Conservation (phyloP, 2,888 invertebrate genomes). For the Punctoribates punctum region DNA sequence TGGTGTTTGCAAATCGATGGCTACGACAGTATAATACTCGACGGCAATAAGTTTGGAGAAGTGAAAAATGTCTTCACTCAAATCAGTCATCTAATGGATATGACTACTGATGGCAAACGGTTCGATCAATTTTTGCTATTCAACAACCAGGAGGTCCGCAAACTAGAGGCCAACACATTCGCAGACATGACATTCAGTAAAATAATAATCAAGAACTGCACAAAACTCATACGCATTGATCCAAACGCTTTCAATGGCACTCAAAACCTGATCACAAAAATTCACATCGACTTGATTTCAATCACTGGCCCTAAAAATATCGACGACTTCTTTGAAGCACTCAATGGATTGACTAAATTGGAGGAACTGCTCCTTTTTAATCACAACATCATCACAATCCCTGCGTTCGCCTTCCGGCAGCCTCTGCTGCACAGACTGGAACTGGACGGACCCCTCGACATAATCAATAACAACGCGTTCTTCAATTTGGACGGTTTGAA, state of each 20-base stretch:
- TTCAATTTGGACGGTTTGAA: constrained; percentile 29
- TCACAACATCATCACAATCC: constrained; percentile 38
- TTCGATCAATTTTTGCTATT: constrained; percentile 38
- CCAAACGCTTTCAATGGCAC: constrained; percentile 38
- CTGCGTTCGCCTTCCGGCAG: constrained; percentile 31
- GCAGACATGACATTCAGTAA: constrained; percentile 29
- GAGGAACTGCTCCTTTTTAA: constrained; percentile 38
- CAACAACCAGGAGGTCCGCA: constrained; percentile 30
- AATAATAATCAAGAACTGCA: constrained; percentile 38
- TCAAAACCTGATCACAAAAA: constrained; percentile 12
- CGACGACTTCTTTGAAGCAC: constrained; percentile 41
- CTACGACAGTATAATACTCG: constrained; percentile 38
- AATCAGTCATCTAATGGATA: constrained; percentile 34
- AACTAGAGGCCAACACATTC: constrained; percentile 38
- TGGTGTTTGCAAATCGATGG: constrained; percentile 42
- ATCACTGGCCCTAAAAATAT: neutral
- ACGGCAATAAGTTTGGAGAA: constrained; percentile 32
- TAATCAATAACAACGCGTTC: constrained; percentile 38
- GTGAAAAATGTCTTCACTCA: constrained; percentile 23
- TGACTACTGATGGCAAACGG: constrained; percentile 25
- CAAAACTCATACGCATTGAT: constrained; percentile 34
- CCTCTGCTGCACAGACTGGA: constrained; percentile 1
- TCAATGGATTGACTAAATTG: constrained; percentile 32
- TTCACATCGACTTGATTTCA: constrained; percentile 33
- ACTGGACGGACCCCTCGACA: constrained; percentile 40